These are phyloP conservation scores for Chiloscyllium plagiosum DNA, from an alignment of 2,113 vertebrate species.

Conservation along the genomic window DNA sequence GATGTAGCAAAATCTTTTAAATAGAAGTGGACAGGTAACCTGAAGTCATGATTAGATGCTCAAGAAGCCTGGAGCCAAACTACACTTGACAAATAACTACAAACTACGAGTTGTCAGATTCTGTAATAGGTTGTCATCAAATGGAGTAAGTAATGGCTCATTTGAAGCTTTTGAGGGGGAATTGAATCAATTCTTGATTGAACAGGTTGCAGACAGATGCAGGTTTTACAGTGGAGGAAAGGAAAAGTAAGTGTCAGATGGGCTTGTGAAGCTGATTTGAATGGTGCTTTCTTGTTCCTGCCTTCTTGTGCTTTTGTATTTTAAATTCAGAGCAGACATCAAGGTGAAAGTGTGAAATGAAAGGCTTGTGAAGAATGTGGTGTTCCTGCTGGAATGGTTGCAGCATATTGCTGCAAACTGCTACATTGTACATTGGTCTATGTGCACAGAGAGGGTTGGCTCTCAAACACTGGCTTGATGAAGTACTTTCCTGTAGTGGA, in stretches of 20 bases:
- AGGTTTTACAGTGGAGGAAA: background rate
- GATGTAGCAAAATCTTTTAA: background rate
- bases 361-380: background rate
- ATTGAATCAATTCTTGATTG: slow-evolving; percentile 24
- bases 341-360: background rate
- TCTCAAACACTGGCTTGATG: background rate
- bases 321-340: background rate
- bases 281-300: background rate
- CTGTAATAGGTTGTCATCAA: background rate
- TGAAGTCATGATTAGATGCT: background rate
- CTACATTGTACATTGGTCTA: background rate
- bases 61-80: background rate
- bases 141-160: background rate
- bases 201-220: background rate
- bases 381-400: background rate
- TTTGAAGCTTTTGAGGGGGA: background rate
- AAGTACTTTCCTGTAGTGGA: background rate
- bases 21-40: background rate
- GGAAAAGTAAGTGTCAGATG: background rate
- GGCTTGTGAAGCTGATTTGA: background rate
- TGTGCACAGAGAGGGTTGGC: background rate
- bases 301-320: background rate
- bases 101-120: slow-evolving; percentile 13
- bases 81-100: slow-evolving; percentile 2
- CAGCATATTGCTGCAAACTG: background rate